These are phyloP conservation scores for Laspeyria flexula DNA, from an alignment of 2,888 invertebrate genomes.

Conservation along the genomic window DNA sequence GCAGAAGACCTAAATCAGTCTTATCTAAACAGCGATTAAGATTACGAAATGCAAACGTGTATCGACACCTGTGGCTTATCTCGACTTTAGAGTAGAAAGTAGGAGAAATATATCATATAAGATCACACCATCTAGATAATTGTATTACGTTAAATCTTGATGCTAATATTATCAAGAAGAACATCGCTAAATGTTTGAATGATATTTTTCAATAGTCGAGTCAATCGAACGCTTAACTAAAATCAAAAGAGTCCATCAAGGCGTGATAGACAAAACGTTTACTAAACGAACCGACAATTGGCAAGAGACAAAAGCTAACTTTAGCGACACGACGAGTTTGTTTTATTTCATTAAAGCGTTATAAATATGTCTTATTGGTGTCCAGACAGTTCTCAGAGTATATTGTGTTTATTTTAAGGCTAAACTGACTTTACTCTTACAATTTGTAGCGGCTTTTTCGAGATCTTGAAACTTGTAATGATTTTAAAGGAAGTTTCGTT, in stretches of 20 bases:
- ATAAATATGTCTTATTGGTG: slow-evolving; percentile 46
- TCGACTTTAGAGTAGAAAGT: not conserved
- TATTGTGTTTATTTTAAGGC: slow-evolving; percentile 44
- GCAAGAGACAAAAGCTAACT: slow-evolving; percentile 43
- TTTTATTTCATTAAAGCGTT: slow-evolving; percentile 43
- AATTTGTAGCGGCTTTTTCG: slow-evolving; percentile 12
- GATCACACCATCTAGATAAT: not conserved
- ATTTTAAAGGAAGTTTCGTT: too few relatives aligned
- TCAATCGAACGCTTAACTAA: not conserved
- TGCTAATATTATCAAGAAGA: not conserved
- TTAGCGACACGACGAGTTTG: slow-evolving; percentile 29
- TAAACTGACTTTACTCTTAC: slow-evolving; percentile 23
- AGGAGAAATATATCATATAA: not conserved
- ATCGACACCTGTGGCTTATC: not conserved
- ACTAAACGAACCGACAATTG: slow-evolving; percentile 34
- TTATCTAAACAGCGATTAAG: slow-evolving; percentile 1
- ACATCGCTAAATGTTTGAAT: too few relatives aligned
- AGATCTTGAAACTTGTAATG: slow-evolving; percentile 4
- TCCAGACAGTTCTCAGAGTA: slow-evolving; percentile 41
- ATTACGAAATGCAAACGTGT: not conserved
- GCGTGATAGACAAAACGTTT: slow-evolving; percentile 29
- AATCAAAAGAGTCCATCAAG: slow-evolving; percentile 3
- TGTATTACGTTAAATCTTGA: not conserved
- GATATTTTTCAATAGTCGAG: not conserved
- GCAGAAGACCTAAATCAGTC: not conserved